Evolutionary conservation across 2,113 vertebrate species (phyloP), one percentile per base, ranked within the genome.

Genomic region (Bagarius yarrelli): DNA sequence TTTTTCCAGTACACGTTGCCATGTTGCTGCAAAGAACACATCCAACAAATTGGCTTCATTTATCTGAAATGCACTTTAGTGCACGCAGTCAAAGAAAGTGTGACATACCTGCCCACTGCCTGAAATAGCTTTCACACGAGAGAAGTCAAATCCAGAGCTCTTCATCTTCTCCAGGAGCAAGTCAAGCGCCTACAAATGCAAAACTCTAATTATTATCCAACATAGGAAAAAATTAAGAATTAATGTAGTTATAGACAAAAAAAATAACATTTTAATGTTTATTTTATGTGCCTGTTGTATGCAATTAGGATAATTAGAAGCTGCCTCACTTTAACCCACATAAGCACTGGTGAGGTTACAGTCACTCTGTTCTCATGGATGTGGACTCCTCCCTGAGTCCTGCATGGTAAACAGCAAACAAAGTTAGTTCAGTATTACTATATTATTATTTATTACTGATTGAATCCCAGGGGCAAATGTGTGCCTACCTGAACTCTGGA

Each of bases 311-410:
- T 14, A 27, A 6, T 70, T 13, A 27, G n/a, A 59, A 47, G 59
- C 18, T 50, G 50, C 36, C 88, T 80, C 89, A 99, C 98, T 96
- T 98, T 94, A 70, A 98, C 89, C 96, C 96, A 99, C 97, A 99
- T 97, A 47, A 98, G 92, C 15, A 96, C 96, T 0, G 97, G 97
- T 75, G 97, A 96, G 64, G 96, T 98, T 80, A 99, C 94, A 0
- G 95, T 95, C 87, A 98, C 89, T 34, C 92, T 87, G 63, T 98
- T 96, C 59, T 84, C 32, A 0, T 96, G 95, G 30, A 97, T 81
- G 3, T 95, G 93, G 55, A 95, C 95, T 21, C 98, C 97, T 4
- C 96, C 95, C 86, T 90, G 92, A 73, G 97, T 99, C 89, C 98
- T 99, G 85, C 14, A 40, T 15, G 8, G 6, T 53, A 44, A 57